These are phyloP conservation scores for Hydropotes inermis DNA, from an alignment of 2,113 vertebrate genomes.

Conservation along the genomic window DNA sequence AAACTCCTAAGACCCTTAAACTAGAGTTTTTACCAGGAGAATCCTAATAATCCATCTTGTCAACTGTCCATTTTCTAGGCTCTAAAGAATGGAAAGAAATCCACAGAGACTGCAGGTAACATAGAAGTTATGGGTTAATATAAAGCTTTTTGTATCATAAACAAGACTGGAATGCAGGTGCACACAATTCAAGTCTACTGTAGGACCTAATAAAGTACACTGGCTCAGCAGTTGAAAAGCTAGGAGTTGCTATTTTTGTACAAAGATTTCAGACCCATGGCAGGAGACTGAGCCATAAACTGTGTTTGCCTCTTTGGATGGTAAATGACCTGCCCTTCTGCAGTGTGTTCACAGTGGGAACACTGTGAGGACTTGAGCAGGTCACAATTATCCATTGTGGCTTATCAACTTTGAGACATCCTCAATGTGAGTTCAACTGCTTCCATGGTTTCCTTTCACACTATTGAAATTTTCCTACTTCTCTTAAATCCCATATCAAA, in stretches of 20 bases:
- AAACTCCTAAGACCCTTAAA: not conserved
- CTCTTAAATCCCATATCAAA: not conserved
- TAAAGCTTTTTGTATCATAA: not conserved
- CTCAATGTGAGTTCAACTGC: not conserved
- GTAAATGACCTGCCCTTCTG: not conserved
- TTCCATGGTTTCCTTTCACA: not conserved
- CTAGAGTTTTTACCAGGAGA: not conserved
- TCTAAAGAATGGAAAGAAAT: not conserved
- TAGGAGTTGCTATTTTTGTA: conserved; percentile 19
- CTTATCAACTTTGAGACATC: not conserved
- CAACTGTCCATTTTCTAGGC: not conserved
- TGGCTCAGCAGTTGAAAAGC: not conserved
- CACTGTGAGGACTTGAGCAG: not conserved
- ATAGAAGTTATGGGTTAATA: not conserved
- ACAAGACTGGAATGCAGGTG: not conserved
- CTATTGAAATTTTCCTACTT: not conserved
- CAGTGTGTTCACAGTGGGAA: not conserved
- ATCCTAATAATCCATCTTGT: not conserved
- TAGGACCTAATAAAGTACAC: not conserved
- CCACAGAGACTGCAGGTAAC: not conserved
- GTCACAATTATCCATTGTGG: not conserved
- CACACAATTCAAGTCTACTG: not conserved
- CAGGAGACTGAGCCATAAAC: not conserved
- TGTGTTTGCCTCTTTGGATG: not conserved
- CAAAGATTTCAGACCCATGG: not conserved